phyloP scores from a whole-genome alignment of 2,797 vertebrate species.

The Columba guinea region DNA sequence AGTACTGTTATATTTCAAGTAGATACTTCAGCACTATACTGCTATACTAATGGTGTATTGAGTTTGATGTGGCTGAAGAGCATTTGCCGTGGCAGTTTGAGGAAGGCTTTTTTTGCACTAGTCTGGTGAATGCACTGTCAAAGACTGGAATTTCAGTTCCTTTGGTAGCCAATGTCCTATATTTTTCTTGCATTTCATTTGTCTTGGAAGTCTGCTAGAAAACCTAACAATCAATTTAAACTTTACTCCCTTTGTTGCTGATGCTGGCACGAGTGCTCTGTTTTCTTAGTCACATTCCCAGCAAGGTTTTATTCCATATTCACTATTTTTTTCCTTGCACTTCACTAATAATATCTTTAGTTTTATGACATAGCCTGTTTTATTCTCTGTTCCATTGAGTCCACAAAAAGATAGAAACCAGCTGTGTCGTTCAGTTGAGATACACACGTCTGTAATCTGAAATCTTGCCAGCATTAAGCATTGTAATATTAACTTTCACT shows the following conservation, averaged over 20 bases:
- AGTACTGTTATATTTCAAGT: not conserved
- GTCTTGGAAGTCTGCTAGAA: not conserved
- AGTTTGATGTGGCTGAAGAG: not conserved
- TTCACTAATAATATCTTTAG: not conserved
- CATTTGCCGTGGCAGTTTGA: not conserved
- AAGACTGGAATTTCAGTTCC: not conserved
- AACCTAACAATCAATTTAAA: not conserved
- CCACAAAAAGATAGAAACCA: not conserved
- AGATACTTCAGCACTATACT: not conserved
- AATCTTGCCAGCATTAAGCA: not conserved
- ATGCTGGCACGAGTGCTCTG: not conserved
- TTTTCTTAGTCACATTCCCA: not conserved
- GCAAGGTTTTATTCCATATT: not conserved
- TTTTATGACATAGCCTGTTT: not conserved
- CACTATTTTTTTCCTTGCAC: not conserved
- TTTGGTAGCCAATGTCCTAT: not conserved
- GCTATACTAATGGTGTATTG: not conserved
- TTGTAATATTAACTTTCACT: not conserved
- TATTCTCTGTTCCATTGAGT: not conserved
- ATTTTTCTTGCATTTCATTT: not conserved
- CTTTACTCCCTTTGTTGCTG: not conserved
- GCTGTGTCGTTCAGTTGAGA: fast-evolving
- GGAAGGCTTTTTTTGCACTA: not conserved
- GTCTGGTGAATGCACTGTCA: not conserved
- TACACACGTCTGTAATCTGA: not conserved